Base-by-base conservation (phyloP, 2,797 vertebrate species). In the Odontamblyopus rebecca region DNA sequence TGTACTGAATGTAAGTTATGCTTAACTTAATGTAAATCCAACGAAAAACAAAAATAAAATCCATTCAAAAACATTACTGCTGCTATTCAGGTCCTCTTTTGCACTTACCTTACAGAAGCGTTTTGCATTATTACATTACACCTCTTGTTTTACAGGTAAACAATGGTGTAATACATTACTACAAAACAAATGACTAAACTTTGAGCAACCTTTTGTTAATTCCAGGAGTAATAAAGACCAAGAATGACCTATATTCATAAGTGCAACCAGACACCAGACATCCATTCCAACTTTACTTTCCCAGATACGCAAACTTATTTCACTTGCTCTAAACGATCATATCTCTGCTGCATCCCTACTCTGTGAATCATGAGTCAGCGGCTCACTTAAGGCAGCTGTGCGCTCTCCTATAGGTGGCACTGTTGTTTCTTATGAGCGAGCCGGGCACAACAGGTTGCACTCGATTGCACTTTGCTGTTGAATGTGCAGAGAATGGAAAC, bases 351-450 rank as follows among this genome's bases (percentile, higher is more conserved):
- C 63, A 72, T 19, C 57, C 66, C 59, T 57, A 16, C 0, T 32
- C 66, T 67, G 57, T 16, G 57, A 27, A 30, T 30, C 57, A 57
- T 73, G 71, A 80, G 67, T 70, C 76, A 79, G 66, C 50, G 67
- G 75, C 79, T 71, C 8, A 67, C 35, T 13, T 61, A 75, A 69
- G 65, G 68, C 53, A 82, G 67, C 61, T 35, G 68, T 53, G 53
- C 73, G 53, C 74, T 63, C 62, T 1, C 84, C 91, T 69, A 85
- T 83, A 91, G 91, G 86, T 85, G 91, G 91, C 90, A 88, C 83
- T 93, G 88, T 92, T 90, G 90, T 50, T 69, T 92, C 90, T 92
- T 79, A 69, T 48, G 70, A 85, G 38, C 62, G 61, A 79, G 29
- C 60, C 38, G 3, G 13, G 63, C 59, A 88, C 89, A 91, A 93